Evolutionary conservation across 2,888 invertebrate genomes (phyloP).

Genomic region (Aphodius sticticus): DNA sequence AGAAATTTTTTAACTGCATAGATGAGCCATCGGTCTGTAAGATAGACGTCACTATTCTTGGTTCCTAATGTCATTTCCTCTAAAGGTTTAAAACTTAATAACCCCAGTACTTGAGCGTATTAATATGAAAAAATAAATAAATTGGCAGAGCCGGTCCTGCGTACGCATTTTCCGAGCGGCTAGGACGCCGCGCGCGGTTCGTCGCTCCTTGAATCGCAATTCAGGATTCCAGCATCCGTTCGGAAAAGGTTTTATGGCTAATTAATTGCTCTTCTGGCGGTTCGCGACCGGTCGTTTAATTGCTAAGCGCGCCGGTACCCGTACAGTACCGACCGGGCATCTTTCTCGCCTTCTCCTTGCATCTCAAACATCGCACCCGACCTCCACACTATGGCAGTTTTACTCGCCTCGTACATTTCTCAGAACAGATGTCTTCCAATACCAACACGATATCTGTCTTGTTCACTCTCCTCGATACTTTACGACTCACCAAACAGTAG

Average conservation of each 20-base stretch:
- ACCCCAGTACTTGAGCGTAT: no score
- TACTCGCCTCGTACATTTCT: neutral
- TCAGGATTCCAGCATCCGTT: constrained; percentile 18
- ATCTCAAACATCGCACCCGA: no score
- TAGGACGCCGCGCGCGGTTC: constrained; percentile 12
- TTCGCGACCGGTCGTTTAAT: neutral
- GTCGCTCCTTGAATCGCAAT: constrained; percentile 22
- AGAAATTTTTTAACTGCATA: no score
- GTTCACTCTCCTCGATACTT: neutral
- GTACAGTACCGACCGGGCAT: neutral
- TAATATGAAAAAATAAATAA: no score
- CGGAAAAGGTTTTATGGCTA: constrained; percentile 28
- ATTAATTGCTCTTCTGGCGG: constrained; percentile 20
- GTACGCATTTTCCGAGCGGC: constrained; percentile 12
- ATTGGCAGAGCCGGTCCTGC: neutral
- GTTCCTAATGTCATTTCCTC: no score
- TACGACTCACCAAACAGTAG: neutral
- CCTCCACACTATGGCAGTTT: no score
- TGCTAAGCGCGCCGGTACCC: neutral
- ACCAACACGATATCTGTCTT: neutral
- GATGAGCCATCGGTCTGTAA: no score
- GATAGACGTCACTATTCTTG: no score
- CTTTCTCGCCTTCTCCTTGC: neutral
- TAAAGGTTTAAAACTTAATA: no score
- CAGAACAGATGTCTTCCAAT: neutral